Conservation (phyloP, 2,113 vertebrate species). For the Alethe diademata region DNA sequence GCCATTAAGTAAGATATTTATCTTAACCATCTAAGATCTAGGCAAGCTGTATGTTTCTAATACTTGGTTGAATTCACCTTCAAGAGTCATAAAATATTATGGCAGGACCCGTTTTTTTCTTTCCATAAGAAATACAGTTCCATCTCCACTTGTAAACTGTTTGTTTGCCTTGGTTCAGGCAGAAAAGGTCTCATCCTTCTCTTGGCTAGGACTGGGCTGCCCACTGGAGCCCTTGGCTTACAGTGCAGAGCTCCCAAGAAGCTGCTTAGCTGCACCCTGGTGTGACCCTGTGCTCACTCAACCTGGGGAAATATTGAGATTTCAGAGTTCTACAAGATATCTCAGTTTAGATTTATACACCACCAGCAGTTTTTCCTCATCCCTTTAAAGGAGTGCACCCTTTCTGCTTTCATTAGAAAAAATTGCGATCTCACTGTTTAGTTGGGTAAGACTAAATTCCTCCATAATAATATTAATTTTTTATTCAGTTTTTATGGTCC, state of each 20-base stretch:
- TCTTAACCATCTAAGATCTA: background rate
- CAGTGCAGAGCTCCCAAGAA: background rate
- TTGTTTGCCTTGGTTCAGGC: background rate
- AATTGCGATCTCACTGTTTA: constrained; percentile 31
- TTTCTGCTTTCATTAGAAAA: constrained; percentile 68
- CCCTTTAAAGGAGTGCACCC: background rate
- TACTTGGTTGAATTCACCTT: background rate
- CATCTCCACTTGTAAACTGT: background rate
- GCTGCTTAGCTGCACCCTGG: background rate
- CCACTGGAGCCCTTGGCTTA: background rate
- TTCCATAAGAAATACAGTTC: background rate
- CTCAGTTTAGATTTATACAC: background rate
- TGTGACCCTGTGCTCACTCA: background rate
- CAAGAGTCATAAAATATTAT: background rate
- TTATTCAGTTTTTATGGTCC: constrained; percentile 75
- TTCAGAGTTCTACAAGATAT: background rate
- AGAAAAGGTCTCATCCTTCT: background rate
- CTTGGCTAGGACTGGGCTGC: background rate
- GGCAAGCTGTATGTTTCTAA: background rate
- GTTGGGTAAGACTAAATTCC: constrained; percentile 62
- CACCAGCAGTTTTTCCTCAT: background rate
- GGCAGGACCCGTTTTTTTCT: accelerated
- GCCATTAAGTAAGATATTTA: background rate
- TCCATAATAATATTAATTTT: constrained; percentile 72
- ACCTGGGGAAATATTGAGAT: background rate